A percentile compares a stretch with the other conserved stretches of the same genome.
These are phyloP conservation scores for Heteropelma amictum DNA, from an alignment of 2,888 invertebrate species.

Conservation along the genomic window DNA sequence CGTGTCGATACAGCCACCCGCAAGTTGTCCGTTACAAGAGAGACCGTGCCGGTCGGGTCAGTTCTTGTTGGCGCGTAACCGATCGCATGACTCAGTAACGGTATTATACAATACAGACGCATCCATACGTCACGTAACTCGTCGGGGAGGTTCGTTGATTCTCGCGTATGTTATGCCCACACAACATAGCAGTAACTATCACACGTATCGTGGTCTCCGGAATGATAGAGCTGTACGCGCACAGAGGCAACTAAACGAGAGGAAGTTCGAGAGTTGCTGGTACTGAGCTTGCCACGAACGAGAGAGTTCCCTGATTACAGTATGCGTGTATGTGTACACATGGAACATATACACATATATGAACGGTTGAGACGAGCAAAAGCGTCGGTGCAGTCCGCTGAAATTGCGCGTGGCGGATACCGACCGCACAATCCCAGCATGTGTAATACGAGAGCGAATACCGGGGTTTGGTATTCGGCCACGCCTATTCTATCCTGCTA, in stretches of 20 bases:
- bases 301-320: slow-evolving; percentile 8
- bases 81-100: slow-evolving; percentile 37
- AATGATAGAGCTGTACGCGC: slow-evolving; percentile 45
- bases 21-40: slow-evolving; percentile 29
- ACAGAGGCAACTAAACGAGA: slow-evolving; percentile 34
- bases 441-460: slow-evolving; percentile 56
- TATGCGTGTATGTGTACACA: neutral
- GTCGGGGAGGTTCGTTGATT: slow-evolving; percentile 23
- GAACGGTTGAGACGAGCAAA: slow-evolving; percentile 22
- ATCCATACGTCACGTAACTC: slow-evolving; percentile 49
- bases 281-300: slow-evolving; percentile 37
- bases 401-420: slow-evolving; percentile 60
- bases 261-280: slow-evolving; percentile 26
- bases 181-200: slow-evolving; percentile 38
- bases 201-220: slow-evolving; percentile 49
- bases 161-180: slow-evolving; percentile 41
- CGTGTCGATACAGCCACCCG: slow-evolving; percentile 1
- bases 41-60: slow-evolving; percentile 48
- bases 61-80: slow-evolving; percentile 45
- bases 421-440: slow-evolving; percentile 54
- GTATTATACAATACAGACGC: slow-evolving; percentile 7
- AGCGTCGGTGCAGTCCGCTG: slow-evolving; percentile 50
- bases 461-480: slow-evolving; percentile 57
- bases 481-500: slow-evolving; percentile 59
- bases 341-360: neutral